These are phyloP conservation scores for Enteromius viviparus DNA, from an alignment of 2,797 vertebrate genomes.

Conservation along the genomic window DNA sequence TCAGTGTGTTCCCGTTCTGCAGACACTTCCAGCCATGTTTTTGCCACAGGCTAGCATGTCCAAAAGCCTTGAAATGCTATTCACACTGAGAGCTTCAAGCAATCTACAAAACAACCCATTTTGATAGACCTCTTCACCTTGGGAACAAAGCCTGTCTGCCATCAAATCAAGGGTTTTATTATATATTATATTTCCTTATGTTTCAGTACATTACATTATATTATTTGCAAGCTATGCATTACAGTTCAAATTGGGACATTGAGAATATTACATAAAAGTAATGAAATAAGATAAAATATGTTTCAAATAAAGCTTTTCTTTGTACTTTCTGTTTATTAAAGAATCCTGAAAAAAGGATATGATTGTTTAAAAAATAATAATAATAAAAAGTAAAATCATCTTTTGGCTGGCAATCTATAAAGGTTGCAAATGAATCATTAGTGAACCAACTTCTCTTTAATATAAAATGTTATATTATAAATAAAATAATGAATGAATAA, in stretches of 20 bases:
- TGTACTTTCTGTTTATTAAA: background rate
- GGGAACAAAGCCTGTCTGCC: background rate
- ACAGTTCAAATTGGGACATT: background rate
- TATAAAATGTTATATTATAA: too few species aligned
- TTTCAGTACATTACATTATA: background rate
- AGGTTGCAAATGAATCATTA: background rate
- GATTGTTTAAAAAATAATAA: background rate
- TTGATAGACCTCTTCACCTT: background rate
- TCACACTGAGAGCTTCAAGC: background rate
- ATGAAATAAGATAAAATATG: background rate
- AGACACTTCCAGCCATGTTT: background rate
- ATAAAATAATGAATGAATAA: too few species aligned
- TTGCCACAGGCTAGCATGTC: constrained; percentile 15
- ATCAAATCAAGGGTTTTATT: background rate
- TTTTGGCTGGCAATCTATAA: background rate
- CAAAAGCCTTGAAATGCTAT: background rate
- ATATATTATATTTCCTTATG: background rate
- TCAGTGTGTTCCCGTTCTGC: background rate
- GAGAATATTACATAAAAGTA: background rate
- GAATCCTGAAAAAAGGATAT: background rate
- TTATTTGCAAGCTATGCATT: background rate
- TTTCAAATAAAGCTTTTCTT: background rate
- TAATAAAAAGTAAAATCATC: background rate
- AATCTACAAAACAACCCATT: background rate
- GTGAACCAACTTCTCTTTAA: background rate